Evolutionary conservation across 2,888 invertebrate species (phyloP).

Genomic region (Omphaloscelis lunosa): DNA sequence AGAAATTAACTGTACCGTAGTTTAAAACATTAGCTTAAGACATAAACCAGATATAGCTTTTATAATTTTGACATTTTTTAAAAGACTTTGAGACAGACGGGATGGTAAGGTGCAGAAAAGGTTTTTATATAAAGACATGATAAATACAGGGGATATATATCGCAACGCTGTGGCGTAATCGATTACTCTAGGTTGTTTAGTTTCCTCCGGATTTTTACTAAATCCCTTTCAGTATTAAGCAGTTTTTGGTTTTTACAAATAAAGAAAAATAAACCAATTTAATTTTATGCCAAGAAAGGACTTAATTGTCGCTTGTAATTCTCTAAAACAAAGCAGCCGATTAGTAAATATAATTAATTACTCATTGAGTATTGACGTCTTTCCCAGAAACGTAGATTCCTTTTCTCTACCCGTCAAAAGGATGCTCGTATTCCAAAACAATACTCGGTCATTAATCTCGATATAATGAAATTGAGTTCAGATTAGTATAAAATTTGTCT

Average conservation of each 20-base stretch:
- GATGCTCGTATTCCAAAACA: conserved; percentile 28
- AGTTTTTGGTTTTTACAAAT: background rate
- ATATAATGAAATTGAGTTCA: conserved; percentile 24
- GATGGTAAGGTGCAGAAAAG: background rate
- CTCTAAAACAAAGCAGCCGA: background rate
- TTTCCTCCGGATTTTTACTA: background rate
- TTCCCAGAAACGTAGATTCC: conserved; percentile 19
- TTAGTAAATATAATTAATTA: conserved; percentile 36
- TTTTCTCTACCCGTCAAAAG: conserved; percentile 29
- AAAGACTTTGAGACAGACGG: background rate
- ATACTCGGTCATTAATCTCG: conserved; percentile 40
- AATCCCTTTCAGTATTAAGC: background rate
- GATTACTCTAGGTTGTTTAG: background rate
- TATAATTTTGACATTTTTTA: background rate
- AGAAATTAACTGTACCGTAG: background rate
- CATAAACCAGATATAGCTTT: background rate
- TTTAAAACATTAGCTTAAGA: background rate
- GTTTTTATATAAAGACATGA: background rate
- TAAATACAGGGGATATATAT: background rate
- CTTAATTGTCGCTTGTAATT: background rate
- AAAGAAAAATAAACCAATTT: background rate
- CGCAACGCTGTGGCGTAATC: too few species aligned
- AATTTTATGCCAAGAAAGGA: background rate
- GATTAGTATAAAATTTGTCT: conserved; percentile 13
- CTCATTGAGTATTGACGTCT: conserved; percentile 14